phyloP scores from a whole-genome alignment of 64 coral and sea anemone genomes.

The Porites australiensis region DNA sequence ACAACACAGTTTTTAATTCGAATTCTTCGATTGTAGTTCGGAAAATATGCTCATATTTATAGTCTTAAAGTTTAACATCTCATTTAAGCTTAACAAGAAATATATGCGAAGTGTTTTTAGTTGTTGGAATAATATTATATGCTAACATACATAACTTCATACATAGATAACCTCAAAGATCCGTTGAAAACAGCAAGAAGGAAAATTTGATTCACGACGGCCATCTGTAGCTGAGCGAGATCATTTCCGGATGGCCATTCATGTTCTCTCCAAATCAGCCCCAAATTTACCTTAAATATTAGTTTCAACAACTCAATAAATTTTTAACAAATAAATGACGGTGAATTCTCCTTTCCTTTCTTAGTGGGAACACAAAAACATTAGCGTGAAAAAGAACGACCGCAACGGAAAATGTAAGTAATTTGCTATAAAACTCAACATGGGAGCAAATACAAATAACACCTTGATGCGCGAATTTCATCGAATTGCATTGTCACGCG shows the following conservation, averaged over 20 bases:
- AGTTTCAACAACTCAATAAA: no score
- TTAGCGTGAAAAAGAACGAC: background rate
- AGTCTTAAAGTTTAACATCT: no score
- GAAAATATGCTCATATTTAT: no score
- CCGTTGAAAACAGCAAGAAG: no score
- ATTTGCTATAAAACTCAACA: background rate
- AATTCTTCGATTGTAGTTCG: no score
- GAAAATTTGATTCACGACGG: background rate
- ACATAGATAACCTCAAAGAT: background rate
- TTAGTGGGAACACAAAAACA: conserved; percentile 10
- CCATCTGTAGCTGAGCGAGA: background rate
- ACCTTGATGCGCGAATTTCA: no score
- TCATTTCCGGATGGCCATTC: background rate
- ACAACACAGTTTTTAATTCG: background rate
- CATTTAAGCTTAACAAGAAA: no score
- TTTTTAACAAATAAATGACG: background rate
- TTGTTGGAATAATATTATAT: background rate
- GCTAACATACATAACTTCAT: no score
- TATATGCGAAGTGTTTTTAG: no score
- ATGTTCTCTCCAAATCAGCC: background rate
- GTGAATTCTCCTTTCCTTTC: background rate
- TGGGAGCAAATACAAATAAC: no score
- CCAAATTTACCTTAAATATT: no score
- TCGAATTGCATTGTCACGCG: no score
- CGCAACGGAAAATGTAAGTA: conserved; percentile 25